Base-by-base conservation (phyloP, 2,113 vertebrate genomes). In the Larimichthys polyactis region DNA sequence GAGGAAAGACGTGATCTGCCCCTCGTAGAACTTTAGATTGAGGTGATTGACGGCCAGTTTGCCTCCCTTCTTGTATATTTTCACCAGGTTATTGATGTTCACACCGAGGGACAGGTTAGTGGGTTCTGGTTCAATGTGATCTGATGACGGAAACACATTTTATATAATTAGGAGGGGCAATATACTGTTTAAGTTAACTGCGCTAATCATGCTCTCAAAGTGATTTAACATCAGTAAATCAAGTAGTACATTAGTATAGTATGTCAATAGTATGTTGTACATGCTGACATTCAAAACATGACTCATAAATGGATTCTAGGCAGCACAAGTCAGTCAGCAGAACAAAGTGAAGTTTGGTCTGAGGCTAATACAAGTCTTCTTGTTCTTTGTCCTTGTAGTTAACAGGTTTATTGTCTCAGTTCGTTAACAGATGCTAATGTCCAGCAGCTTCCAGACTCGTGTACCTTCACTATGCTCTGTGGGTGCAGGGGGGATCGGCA, bases 1-100 rank as follows among this genome's bases (percentile, higher is more conserved):
- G 59, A 98, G 93, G 79, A 99, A 97, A 22, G 97, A 96, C 0
- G 98, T 98, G 92, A 98, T 97, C 85, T 98, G 97, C 3, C 95
- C 96, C 84, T 97, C 94, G 0, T 96, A 98, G 91, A 98, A 98
- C 91, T 97, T 96, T 55, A 98, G 92, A 91, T 95, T 98, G 49
- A 99, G 96, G 20, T 97, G 96, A 0, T 95, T 94, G 66, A 99
- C 91, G 0, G 97, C 97, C 0, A 94, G 91, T n/a, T 91, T 96
- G 11, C 83, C 89, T 4, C 94, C 95, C 46, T 93, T 92, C 24
- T 86, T 94, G 73, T 99, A 99, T 59, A 92, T 92, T 92, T 99
- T 99, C 79, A 97, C 97, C 88, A 99, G 92, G 86, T 96, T 93
- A 17, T 90, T 90, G 81, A 98, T 91, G 78, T 94, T 96, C 69